Evolutionary conservation across 2,888 invertebrate genomes (phyloP).

Genomic region (Himalopsyche kuldschensis): DNA sequence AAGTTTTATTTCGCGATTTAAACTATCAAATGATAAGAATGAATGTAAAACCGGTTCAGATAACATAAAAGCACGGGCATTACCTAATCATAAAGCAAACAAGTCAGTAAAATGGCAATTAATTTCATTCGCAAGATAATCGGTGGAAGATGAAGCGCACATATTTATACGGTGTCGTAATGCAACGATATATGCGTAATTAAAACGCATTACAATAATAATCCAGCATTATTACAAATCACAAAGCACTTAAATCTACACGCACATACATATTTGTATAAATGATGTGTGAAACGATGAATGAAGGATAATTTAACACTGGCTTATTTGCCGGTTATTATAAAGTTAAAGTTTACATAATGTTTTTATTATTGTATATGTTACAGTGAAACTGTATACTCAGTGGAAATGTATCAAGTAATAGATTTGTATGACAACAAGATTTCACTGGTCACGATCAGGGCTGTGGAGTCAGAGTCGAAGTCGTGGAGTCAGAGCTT

Average conservation of each 20-base stretch:
- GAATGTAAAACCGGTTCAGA: not conserved
- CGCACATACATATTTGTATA: not conserved
- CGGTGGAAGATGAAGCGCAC: not conserved
- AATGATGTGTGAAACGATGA: too few relatives aligned
- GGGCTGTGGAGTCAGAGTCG: too few relatives aligned
- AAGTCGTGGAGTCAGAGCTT: too few relatives aligned
- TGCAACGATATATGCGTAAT: not conserved
- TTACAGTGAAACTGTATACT: too few relatives aligned
- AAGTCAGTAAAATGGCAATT: not conserved
- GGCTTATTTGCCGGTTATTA: too few relatives aligned
- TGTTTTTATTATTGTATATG: too few relatives aligned
- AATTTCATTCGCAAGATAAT: not conserved
- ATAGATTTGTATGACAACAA: too few relatives aligned
- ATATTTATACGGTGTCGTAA: not conserved
- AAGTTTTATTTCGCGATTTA: not conserved
- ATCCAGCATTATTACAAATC: not conserved
- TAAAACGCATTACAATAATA: not conserved
- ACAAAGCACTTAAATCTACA: not conserved
- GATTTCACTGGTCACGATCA: too few relatives aligned
- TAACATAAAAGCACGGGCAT: not conserved
- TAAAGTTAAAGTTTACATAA: too few relatives aligned
- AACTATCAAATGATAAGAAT: not conserved
- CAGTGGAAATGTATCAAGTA: too few relatives aligned
- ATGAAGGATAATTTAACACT: too few relatives aligned
- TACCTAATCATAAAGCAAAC: not conserved